Evolutionary conservation across 2,113 vertebrate species (phyloP).

Genomic region (Parotia lawesii): DNA sequence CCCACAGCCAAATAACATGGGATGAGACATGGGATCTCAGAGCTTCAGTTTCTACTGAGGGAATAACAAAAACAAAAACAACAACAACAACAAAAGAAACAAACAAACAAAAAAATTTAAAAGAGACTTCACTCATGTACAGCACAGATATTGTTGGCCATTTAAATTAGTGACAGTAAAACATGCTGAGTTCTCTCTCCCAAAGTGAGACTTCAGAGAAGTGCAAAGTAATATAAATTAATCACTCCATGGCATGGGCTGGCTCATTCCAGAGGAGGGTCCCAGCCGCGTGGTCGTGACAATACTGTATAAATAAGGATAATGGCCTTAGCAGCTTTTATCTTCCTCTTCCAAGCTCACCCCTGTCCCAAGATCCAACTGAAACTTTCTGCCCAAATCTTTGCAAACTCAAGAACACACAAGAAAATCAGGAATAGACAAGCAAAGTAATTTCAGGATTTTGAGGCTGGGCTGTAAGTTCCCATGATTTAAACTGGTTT

Average conservation of each 20-base stretch:
- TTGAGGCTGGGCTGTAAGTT: not conserved
- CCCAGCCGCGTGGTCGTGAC: not conserved
- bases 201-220: conserved; percentile 46
- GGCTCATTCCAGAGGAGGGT: conserved; percentile 16
- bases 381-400: not conserved
- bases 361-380: not conserved
- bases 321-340: not conserved
- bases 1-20: not conserved
- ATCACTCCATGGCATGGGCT: conserved; percentile 10
- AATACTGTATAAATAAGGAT: conserved; percentile 20
- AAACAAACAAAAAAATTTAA: not conserved
- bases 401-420: not conserved
- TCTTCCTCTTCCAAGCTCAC: not conserved
- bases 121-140: not conserved
- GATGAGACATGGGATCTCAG: not conserved
- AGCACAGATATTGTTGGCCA: not conserved
- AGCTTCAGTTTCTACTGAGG: not conserved
- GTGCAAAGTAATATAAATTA: conserved; percentile 47
- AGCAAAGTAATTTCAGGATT: not conserved
- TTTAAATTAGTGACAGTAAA: conserved; percentile 33
- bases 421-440: not conserved
- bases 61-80: not conserved
- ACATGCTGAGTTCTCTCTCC: not conserved
- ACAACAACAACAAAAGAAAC: not conserved
- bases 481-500: not conserved